Evolutionary conservation across 1,140 invertebrate species (phyloP).

Genomic region (Trichonephila clavipes): DNA sequence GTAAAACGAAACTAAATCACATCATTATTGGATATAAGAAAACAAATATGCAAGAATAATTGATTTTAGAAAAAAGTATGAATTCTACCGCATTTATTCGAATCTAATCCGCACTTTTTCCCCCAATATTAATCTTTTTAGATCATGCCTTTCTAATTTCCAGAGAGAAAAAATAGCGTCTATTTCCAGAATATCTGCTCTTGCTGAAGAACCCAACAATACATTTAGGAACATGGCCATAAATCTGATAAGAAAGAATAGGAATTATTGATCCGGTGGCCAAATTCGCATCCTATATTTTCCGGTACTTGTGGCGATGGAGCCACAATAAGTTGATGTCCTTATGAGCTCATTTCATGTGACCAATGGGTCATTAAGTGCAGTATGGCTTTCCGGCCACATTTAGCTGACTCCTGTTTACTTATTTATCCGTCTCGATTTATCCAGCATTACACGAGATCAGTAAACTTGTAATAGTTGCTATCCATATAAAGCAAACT

Average conservation of each 20-base stretch:
- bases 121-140: no score
- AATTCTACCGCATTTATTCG: no score
- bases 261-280: neutral
- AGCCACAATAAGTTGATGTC: neutral
- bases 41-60: no score
- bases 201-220: no score
- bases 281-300: neutral
- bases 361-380: neutral
- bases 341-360: neutral
- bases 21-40: no score
- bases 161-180: no score
- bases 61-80: no score
- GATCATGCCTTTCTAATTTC: no score
- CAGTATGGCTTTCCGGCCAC: neutral
- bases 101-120: no score
- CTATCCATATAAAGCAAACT: neutral
- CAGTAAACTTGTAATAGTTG: neutral
- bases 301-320: neutral
- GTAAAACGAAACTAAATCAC: no score
- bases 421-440: slow-evolving; percentile 14
- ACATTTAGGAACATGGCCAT: neutral
- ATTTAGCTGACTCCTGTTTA: slow-evolving; percentile 1
- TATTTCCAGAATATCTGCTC: no score
- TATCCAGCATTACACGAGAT: neutral
- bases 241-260: neutral